Conservation (phyloP, 2,113 vertebrate genomes). For the Strigops habroptila region DNA sequence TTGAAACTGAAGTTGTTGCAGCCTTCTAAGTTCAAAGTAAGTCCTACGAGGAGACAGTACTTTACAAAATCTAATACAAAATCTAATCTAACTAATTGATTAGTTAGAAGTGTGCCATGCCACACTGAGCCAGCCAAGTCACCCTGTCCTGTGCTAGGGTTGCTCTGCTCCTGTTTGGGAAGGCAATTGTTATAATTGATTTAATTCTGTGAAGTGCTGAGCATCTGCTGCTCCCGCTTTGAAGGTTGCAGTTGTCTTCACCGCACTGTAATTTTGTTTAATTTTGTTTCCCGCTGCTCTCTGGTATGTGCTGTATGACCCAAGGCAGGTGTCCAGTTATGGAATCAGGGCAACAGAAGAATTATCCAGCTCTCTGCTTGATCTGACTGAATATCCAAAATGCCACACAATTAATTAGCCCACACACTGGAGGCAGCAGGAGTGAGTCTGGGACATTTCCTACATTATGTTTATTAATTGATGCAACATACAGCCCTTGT, state of each 20-base stretch:
- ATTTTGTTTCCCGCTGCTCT: not conserved
- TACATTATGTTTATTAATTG: not conserved
- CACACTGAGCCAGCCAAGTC: not conserved
- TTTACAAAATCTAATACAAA: not conserved
- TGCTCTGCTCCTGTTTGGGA: not conserved
- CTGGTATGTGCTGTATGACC: not conserved
- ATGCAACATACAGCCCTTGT: fast-evolving
- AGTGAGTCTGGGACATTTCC: not conserved
- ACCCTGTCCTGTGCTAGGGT: not conserved
- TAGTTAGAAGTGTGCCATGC: not conserved
- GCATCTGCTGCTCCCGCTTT: not conserved
- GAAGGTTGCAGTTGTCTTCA: not conserved
- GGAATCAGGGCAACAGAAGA: not conserved
- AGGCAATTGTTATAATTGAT: not conserved
- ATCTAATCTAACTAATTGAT: not conserved
- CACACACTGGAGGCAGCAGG: not conserved
- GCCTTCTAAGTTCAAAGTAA: not conserved
- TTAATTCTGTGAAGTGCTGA: not conserved
- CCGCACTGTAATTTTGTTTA: not conserved
- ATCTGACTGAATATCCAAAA: not conserved
- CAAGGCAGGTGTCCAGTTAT: not conserved
- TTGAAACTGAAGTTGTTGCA: not conserved
- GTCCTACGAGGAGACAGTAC: not conserved
- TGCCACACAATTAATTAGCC: not conserved
- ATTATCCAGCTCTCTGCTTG: not conserved